phyloP scores from a whole-genome alignment of 2,888 invertebrate species.

The Blera fallax region DNA sequence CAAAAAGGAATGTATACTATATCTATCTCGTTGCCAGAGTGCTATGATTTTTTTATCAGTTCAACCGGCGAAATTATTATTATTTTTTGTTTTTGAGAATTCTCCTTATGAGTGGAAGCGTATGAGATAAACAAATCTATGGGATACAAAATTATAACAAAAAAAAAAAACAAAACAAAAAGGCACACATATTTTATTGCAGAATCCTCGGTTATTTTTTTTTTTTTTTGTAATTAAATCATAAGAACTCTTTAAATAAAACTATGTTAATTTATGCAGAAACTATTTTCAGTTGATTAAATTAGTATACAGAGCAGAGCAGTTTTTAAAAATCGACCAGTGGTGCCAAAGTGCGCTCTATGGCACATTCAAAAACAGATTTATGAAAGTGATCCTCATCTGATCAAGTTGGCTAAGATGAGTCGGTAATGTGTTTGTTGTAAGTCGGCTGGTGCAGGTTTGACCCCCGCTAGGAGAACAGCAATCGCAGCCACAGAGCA shows the following conservation, averaged over 20 bases:
- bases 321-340: not conserved
- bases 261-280: slow-evolving; percentile 72
- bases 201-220: slow-evolving; percentile 65
- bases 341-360: too few species aligned
- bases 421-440: too few species aligned
- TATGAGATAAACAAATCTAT: slow-evolving; percentile 17
- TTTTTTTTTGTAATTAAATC: slow-evolving; percentile 70
- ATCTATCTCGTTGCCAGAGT: slow-evolving; percentile 58
- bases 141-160: slow-evolving; percentile 26
- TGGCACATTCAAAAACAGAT: too few species aligned
- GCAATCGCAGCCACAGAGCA: too few species aligned
- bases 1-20: slow-evolving; percentile 60
- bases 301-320: not conserved
- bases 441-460: too few species aligned
- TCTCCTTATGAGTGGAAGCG: slow-evolving; percentile 3
- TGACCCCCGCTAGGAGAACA: too few species aligned
- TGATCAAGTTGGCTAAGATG: too few species aligned
- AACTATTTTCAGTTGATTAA: not conserved
- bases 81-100: slow-evolving; percentile 13
- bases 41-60: slow-evolving; percentile 30
- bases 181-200: slow-evolving; percentile 61
- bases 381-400: too few species aligned
- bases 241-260: slow-evolving; percentile 72
- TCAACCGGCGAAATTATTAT: not conserved
- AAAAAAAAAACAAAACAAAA: slow-evolving; percentile 5